Evolutionary conservation across 2,113 vertebrate species (phyloP), one percentile per base, ranked within the genome.

Genomic region (Bubo scandiacus): DNA sequence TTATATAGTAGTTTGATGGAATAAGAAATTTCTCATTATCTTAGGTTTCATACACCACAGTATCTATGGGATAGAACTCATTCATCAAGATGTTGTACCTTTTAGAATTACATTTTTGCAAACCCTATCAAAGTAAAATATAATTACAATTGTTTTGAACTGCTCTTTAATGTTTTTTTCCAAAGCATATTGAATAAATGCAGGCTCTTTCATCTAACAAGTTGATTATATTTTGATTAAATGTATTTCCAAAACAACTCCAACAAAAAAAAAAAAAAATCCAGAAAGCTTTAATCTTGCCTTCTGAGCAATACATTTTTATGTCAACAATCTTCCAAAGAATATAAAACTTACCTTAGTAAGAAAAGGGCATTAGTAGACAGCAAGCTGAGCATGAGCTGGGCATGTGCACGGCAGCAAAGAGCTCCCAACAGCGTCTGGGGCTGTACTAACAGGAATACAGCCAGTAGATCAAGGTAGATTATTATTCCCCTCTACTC

Each of bases 181-280:
- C 12, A 75, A 68, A 91, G 14, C 16, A 67, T 51, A 92, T 86
- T 94, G 90, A 96, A 97, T 77, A 91, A 92, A 96, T 77, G 94
- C 71, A 91, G 83, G 73, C 55, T 86, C 61, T 97, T 92, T 91
- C 43, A 61, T 92, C 84, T 95, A 97, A 94, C 22, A 95, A 87
- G 58, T 87, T 96, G 84, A 96, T 96, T 96, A 91, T 95, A 88
- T 88, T 96, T 87, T 81, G 62, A 66, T 92, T 85, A 95, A 81
- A 79, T 84, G 25, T 80, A 72, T 92, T 97, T 97, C 90, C 92
- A 94, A 96, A 91, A 86, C 20, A 94, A 66, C 13, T 65, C n/a
- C 32, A 90, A 61, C 18, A 43, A 26, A 15, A 6, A 63, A 36
- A 36, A 5, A 27, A n/a, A 30, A 42, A 29, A 8, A 63, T 26